These are phyloP conservation scores for Bellardia pandia DNA, from an alignment of 2,888 invertebrate genomes.

Conservation along the genomic window DNA sequence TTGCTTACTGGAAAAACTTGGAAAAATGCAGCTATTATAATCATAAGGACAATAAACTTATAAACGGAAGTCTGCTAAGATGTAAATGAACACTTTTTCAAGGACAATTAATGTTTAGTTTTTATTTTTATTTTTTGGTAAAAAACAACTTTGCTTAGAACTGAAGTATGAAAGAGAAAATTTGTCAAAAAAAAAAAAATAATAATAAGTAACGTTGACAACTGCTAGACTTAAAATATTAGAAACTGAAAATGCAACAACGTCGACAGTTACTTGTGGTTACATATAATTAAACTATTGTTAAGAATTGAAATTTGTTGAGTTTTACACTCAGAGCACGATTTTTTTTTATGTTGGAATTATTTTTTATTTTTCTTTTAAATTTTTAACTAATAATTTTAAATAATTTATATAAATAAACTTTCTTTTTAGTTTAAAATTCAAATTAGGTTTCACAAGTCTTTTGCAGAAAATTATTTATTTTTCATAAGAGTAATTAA, in stretches of 20 bases:
- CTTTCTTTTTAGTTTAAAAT: no score
- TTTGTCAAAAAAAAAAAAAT: no score
- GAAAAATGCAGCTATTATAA: neutral
- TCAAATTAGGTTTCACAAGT: neutral
- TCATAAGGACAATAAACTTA: neutral
- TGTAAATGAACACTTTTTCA: slow-evolving; percentile 48
- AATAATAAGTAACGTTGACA: slow-evolving; percentile 50
- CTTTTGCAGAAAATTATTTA: neutral
- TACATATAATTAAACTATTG: slow-evolving; percentile 30
- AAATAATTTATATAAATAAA: no score
- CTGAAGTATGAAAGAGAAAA: neutral
- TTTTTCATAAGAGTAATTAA: neutral
- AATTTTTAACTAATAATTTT: no score
- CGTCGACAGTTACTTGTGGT: slow-evolving; percentile 36
- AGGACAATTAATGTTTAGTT: slow-evolving; percentile 51
- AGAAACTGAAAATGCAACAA: slow-evolving; percentile 19
- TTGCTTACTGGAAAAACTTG: neutral
- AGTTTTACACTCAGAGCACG: no score
- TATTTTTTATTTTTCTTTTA: no score
- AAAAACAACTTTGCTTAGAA: no score
- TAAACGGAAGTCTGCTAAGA: slow-evolving; percentile 33
- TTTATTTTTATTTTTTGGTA: neutral
- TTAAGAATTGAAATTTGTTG: neutral
- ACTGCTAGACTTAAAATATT: slow-evolving; percentile 21
- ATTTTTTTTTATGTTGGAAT: no score